phyloP scores from a whole-genome alignment of 2,888 invertebrate genomes.

The Erannis defoliaria region DNA sequence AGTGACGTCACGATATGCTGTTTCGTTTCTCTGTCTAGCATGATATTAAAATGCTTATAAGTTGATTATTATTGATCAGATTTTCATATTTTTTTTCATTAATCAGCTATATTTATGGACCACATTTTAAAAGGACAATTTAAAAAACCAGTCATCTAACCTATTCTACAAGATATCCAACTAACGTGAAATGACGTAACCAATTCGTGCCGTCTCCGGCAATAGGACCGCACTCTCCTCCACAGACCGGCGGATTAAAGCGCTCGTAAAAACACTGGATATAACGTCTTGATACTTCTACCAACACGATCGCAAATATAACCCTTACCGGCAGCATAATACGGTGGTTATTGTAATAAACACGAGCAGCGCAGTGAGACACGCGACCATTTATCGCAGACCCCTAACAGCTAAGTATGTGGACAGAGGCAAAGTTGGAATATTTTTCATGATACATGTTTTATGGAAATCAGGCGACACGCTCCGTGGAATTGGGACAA shows the following conservation, averaged over 20 bases:
- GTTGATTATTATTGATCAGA: no score
- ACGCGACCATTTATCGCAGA: constrained; percentile 36
- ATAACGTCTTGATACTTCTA: constrained; percentile 79
- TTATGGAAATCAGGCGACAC: constrained; percentile 18
- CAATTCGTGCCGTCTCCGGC: constrained; percentile 39
- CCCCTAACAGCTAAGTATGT: constrained; percentile 24
- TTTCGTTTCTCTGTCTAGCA: no score
- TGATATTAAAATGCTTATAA: no score
- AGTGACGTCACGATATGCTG: no score
- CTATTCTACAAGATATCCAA: no score
- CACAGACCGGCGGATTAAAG: constrained; percentile 77
- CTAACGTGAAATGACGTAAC: no score
- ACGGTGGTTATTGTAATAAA: constrained; percentile 41
- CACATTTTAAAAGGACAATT: no score
- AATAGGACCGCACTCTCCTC: constrained; percentile 53
- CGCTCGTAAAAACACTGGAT: constrained; percentile 80
- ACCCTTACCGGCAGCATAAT: constrained; percentile 40
- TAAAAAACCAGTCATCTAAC: no score
- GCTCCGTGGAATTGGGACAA: constrained; percentile 17
- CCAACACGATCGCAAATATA: constrained; percentile 51
- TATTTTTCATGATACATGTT: constrained; percentile 24
- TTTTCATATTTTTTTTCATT: no score
- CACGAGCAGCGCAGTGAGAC: constrained; percentile 10
- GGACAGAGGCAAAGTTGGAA: constrained; percentile 24
- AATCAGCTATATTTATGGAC: no score